Evolutionary conservation across 2,113 vertebrate species (phyloP), one percentile per base, ranked within the genome.

Genomic region (Zonotrichia leucophrys): DNA sequence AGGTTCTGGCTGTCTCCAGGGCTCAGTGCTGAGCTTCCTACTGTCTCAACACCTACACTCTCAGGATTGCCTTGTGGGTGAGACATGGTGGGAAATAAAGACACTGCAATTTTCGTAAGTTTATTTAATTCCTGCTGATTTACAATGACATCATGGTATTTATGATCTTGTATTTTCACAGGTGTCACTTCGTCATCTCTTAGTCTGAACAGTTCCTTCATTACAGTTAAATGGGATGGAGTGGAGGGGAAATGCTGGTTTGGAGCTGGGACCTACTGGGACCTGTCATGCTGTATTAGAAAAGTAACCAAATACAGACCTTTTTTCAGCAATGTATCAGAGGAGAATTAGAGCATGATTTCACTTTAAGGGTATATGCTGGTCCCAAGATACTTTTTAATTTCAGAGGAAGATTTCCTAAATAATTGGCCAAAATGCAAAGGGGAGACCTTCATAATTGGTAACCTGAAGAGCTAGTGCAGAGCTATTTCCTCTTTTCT

Each of bases 111-210:
- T 94, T 90, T 87, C 7, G 1, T 76, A 73, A 80, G 82, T 93
- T 89, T 84, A 62, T 89, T 86, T 69, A 79, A 77, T 64, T 89
- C 21, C 20, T 59, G 46, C 8, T 91, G 53, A 63, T 92, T 90
- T 89, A 84, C 9, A 2, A 50, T 92, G 85, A 94, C 64, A 55
- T 91, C 27, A 86, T 49, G 12, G 67, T 69, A 69, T 41, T 91
- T 79, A 46, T 64, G 85, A 50, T 24, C 52, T 62, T 76, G 9
- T 97, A 92, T 96, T 95, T 97, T 93, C 68, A 92, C 95, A 96
- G 90, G 81, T 95, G 93, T 64, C 33, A 21, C 35, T 42, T 50
- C 1, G 0, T 95, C 81, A 94, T 88, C 24, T 75, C 52, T 73
- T 69, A 85, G 50, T 31, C 66, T 82, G 53, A 92, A 79, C 0